Evolutionary conservation across 2,888 invertebrate genomes (phyloP).

Genomic region (Drosophila falleni): DNA sequence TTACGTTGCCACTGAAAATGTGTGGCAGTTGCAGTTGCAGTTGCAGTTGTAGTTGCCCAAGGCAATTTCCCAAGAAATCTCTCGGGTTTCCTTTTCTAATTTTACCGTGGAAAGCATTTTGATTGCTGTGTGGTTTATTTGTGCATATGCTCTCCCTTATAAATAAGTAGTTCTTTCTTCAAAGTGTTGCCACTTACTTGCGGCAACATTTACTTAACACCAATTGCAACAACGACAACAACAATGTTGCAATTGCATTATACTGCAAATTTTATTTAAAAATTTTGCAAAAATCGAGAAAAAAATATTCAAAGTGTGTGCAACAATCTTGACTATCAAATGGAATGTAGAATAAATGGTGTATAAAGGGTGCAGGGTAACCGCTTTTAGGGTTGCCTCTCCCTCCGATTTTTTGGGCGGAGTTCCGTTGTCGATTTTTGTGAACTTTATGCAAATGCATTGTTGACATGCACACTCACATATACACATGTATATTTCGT

Average conservation of each 20-base stretch:
- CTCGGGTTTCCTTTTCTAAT: slow-evolving; percentile 24
- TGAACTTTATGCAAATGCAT: slow-evolving; percentile 77
- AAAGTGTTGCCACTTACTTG: slow-evolving; percentile 77
- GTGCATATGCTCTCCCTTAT: slow-evolving; percentile 11
- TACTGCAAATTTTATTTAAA: slow-evolving; percentile 77
- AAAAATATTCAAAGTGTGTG: slow-evolving; percentile 48
- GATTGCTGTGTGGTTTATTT: slow-evolving; percentile 47
- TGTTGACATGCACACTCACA: slow-evolving; percentile 57
- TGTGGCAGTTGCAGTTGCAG: slow-evolving; percentile 6
- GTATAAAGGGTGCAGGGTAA: slow-evolving; percentile 1
- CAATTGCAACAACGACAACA: slow-evolving; percentile 53
- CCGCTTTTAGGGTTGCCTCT: slow-evolving; percentile 31
- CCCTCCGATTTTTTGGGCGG: slow-evolving; percentile 35
- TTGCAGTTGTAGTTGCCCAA: slow-evolving; percentile 15
- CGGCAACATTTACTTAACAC: slow-evolving; percentile 80
- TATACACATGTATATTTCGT: slow-evolving; percentile 19
- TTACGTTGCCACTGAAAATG: slow-evolving; percentile 40
- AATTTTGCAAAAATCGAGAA: slow-evolving; percentile 32
- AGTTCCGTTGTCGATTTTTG: slow-evolving; percentile 48
- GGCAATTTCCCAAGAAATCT: slow-evolving; percentile 29
- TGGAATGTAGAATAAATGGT: background rate
- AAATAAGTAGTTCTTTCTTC: slow-evolving; percentile 16
- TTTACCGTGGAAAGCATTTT: slow-evolving; percentile 31
- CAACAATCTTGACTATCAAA: slow-evolving; percentile 50
- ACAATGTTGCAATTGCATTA: slow-evolving; percentile 53